Base-by-base conservation (phyloP, 2,113 vertebrate genomes). In the Dryoscopus gambensis region DNA sequence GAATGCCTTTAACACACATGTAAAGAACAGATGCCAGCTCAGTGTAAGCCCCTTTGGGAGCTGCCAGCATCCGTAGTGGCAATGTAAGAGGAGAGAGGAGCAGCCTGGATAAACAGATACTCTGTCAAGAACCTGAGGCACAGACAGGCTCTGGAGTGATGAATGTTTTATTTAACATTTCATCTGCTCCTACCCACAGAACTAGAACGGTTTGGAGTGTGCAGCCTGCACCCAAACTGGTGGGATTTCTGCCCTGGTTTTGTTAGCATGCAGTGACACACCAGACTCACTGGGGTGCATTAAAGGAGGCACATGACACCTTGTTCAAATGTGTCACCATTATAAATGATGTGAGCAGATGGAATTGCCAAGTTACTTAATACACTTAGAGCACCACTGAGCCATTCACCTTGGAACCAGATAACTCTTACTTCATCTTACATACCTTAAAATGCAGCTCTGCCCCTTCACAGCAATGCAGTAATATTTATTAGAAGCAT, bases 111-210 rank as follows among this genome's bases (percentile, higher is more conserved):
- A 83, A 92, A 94, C 71, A 75, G 96, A 95, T 94, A 82, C 84
- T 76, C 71, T 84, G 81, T 91, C 84, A 67, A 74, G 92, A 95
- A 86, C 87, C 56, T 7, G 42, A 96, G 92, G 73, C 83, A 74
- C n/a, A 83, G 87, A 46, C 84, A 88, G 60, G 76, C 85, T 94
- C 79, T 82, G 71, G 57, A 81, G 81, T 60, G 76, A 67, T 84
- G 62, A 92, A 84, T 84, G 67, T 93, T 97, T 96, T 90, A 96
- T 97, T 96, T 89, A 95, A 84, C 88, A 64, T 88, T 93, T 93
- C 63, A 42, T 71, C 65, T 84, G 80, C 74, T 92, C 63, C 86
- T 81, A 42, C 50, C 69, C 68, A 14, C 28, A n/a, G n/a, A n/a
- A n/a, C n/a, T n/a, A n/a, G n/a, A 90, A 21, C 4, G 4, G 50